Evolutionary conservation across 2,113 vertebrate species (phyloP), one percentile per base, ranked within the genome.

Genomic region (Trachemys scripta): DNA sequence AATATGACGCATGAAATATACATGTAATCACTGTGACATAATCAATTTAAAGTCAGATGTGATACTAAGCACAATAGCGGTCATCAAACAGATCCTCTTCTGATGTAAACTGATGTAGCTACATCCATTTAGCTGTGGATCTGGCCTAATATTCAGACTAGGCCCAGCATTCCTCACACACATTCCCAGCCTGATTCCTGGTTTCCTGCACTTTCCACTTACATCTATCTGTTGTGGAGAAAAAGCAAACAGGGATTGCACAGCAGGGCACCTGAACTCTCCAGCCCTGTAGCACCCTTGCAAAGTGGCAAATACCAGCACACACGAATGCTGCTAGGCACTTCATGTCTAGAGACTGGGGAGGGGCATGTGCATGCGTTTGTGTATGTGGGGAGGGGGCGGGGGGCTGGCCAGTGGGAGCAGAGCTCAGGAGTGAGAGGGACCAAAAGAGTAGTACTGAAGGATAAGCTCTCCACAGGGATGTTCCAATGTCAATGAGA

Each of bases 31-130:
- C 42, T 47, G 42, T 78, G 45, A 47, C 75, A 45, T 69, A 72
- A 38, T 78, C 75, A 45, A 78, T 96, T 69, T 80, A 42, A 51
- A 76, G 89, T 3, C 83, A 90, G 91, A 89, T 90, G 50, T 96
- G 57, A 54, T 65, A 79, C 85, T 19, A 78, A 94, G 79, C 16
- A 47, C 11, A 57, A 49, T 38, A 57, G 22, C 81, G 93, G 89
- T 81, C 57, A 42, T 84, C 50, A 91, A 54, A 45, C 62, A 88
- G 62, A 10, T 53, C 51, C n/a, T 90, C 72, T 53, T 31, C 80
- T 85, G 78, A 82, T 2, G 5, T 86, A 19, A 75, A 59, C 10
- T 59, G n/a, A 10, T 89, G 9, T 38, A 76, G 90, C 85, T 31
- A 80, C 25, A 14, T 38, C 79, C 59, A 20, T 81, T 92, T 85